A percentile compares a stretch with the other conserved stretches of the same genome.
Evolutionary conservation across 2,113 vertebrate species (phyloP).

Genomic region (Gulo gulo): DNA sequence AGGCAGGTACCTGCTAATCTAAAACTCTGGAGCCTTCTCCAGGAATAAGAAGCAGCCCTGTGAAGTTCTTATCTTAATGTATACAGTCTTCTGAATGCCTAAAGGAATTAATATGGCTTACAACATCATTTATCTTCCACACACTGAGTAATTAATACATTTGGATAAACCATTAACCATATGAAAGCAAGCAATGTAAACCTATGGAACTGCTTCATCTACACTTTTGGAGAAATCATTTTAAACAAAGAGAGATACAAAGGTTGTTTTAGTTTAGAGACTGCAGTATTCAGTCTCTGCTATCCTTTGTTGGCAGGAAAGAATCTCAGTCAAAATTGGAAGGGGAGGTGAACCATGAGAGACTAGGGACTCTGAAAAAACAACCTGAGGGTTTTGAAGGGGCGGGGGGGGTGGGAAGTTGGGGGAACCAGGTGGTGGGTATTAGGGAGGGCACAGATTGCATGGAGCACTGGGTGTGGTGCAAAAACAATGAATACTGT

Average conservation of each 20-base stretch:
- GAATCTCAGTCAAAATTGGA: not conserved
- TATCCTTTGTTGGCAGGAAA: not conserved
- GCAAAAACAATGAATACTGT: too few relatives aligned
- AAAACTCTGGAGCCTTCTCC: not conserved
- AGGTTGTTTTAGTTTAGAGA: not conserved
- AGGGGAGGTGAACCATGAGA: too few relatives aligned
- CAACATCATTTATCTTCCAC: not conserved
- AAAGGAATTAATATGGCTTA: not conserved
- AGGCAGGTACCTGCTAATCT: not conserved
- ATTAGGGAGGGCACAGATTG: too few relatives aligned
- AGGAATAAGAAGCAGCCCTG: not conserved
- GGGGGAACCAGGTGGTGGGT: too few relatives aligned
- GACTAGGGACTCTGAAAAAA: too few relatives aligned
- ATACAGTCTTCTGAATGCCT: not conserved
- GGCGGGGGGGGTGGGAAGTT: too few relatives aligned
- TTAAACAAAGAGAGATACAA: not conserved
- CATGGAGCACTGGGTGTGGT: too few relatives aligned
- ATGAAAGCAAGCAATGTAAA: constrained; percentile 3
- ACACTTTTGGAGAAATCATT: not conserved
- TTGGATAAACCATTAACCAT: not conserved
- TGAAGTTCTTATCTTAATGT: not conserved
- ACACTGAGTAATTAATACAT: not conserved
- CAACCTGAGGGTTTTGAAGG: too few relatives aligned
- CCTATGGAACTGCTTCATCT: not conserved
- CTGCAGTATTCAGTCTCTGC: not conserved